Percentiles rank a stretch among this genome's conserved stretches.
These are phyloP conservation scores for Microcebus jonahi DNA, from an alignment of 2,113 vertebrate genomes.

Conservation along the genomic window DNA sequence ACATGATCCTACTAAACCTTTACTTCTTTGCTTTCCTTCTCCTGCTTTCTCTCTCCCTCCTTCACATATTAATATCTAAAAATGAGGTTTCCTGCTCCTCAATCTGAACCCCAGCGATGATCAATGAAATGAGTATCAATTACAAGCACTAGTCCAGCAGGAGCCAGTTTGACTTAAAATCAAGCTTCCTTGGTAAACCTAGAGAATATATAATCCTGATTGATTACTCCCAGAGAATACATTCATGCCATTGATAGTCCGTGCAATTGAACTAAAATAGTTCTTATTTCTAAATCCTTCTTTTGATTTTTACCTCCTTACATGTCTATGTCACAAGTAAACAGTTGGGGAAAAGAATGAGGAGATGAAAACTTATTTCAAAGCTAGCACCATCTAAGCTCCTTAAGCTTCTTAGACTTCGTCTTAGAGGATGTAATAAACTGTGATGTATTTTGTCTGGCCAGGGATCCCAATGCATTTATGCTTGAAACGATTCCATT, in stretches of 20 bases:
- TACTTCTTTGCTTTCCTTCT: background rate
- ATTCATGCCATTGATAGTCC: slow-evolving; percentile 77
- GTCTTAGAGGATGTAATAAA: slow-evolving; percentile 61
- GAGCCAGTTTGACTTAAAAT: slow-evolving; percentile 80
- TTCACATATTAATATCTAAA: slow-evolving; percentile 56
- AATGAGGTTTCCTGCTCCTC: slow-evolving; percentile 71
- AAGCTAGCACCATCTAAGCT: slow-evolving; percentile 47
- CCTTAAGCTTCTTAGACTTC: slow-evolving; percentile 48
- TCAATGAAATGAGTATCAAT: slow-evolving; percentile 81
- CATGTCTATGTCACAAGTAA: slow-evolving; percentile 41
- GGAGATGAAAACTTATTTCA: slow-evolving; percentile 74
- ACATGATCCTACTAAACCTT: slow-evolving; percentile 41
- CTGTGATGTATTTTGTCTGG: slow-evolving; percentile 51
- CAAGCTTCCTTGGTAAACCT: slow-evolving; percentile 74
- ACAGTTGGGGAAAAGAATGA: slow-evolving; percentile 39
- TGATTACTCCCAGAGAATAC: slow-evolving; percentile 81
- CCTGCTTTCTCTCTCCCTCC: background rate
- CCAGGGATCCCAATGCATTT: slow-evolving; percentile 27
- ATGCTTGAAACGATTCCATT: slow-evolving; percentile 46
- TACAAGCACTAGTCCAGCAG: slow-evolving; percentile 72
- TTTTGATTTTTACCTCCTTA: slow-evolving; percentile 58
- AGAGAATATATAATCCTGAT: slow-evolving; percentile 79
- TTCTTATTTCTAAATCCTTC: slow-evolving; percentile 61
- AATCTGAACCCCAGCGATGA: slow-evolving; percentile 69
- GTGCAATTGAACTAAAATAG: slow-evolving; percentile 67